Evolutionary conservation across 1,140 invertebrate species (phyloP), one percentile per base, ranked within the genome.

Genomic region (Wiebesia pumilae): DNA sequence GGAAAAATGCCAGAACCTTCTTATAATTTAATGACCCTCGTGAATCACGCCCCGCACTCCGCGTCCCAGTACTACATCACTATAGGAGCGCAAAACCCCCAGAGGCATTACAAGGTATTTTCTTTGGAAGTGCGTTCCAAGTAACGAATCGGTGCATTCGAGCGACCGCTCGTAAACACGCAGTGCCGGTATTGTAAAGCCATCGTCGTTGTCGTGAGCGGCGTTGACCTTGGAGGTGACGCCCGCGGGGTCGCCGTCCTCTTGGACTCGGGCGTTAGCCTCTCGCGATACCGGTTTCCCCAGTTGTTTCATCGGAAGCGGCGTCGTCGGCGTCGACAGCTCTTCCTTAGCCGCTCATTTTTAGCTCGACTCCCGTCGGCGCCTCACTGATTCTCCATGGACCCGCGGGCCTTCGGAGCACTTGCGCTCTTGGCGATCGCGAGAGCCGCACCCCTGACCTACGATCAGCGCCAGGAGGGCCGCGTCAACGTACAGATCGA

Each of bases 401-500:
- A 81, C 21, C 47, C n/a, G 0, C 9, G 51, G 47, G 19, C 6
- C 12, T 21, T 79, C 51, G 47, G 77, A 47, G 77, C 51, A 1
- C 21, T 67, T 6, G 27, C 38, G 40, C 10, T 69, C 9, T 10
- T 38, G 38, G 47, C 35, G 7, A 33, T 30, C 0, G 38, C 67
- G 24, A 43, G 24, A 24, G n/a, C 33, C 24, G 51, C 30, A 35
- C 54, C 24, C 30, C 58, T 43, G 9, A 89, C 90, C 35, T 96
- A 95, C 91, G 96, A 97, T 92, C 96, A 97, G 91, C 95, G 96
- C 54, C 97, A 97, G 92, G 95, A 95, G 2, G 97, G 97, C 7
- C 95, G 97, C 85, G 94, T 96, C 87, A 97, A 97, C 92, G 95
- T 97, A 69, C 96, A 97, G 90, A 93, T 97, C 73, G 95, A 96